Conservation (phyloP, 1,140 invertebrate species). For the Neuroterus valhalla region DNA sequence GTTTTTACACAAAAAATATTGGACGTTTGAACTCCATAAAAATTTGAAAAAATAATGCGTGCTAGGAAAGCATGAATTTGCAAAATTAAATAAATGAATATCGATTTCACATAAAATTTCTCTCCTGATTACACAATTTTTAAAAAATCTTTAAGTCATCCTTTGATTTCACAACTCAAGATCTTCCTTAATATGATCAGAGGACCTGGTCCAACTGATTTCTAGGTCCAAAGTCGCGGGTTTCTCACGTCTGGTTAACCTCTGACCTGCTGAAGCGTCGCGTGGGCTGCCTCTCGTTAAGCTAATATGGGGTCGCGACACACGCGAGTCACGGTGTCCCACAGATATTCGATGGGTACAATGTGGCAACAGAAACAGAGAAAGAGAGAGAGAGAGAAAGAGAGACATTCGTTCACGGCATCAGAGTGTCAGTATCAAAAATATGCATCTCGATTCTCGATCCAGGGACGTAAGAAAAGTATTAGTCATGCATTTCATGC, state of each 20-base stretch:
- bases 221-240: conserved; percentile 17
- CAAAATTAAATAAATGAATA: no score
- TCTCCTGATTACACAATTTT: neutral
- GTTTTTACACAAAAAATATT: no score
- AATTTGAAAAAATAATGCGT: no score
- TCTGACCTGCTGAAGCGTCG: conserved; percentile 34
- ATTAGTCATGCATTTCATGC: neutral
- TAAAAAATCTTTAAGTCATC: conserved; percentile 7
- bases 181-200: no score
- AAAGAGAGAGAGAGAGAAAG: neutral
- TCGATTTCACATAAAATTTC: no score
- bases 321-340: conserved; percentile 26
- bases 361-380: neutral
- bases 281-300: conserved; percentile 38
- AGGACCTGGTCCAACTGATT: conserved; percentile 24
- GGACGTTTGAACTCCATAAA: no score
- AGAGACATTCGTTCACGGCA: neutral
- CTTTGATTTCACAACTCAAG: conserved; percentile 2
- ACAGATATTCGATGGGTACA: conserved; percentile 16
- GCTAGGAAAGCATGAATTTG: no score
- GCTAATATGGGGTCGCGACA: conserved; percentile 26
- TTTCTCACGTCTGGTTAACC: conserved; percentile 38
- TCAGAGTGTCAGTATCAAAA: conserved; percentile 18
- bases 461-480: neutral
- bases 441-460: neutral